Base-by-base conservation (phyloP, 2,113 vertebrate species). In the Lampris incognitus region DNA sequence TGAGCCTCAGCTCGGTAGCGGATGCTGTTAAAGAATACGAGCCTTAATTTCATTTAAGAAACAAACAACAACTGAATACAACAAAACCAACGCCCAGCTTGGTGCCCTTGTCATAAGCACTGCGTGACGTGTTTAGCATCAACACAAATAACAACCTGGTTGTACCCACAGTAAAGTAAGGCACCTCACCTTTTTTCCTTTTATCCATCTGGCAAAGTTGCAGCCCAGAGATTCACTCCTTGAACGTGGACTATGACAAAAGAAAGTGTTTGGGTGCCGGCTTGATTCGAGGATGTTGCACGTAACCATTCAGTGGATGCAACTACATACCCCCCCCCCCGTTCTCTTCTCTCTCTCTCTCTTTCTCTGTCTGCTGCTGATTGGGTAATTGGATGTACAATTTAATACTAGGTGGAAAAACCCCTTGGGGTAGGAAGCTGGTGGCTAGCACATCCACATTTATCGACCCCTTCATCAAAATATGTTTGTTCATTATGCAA, bases 371-470 rank as follows among this genome's bases (percentile, higher is more conserved):
- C 41, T 68, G 24, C 38, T 87, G 75, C 11, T 79, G 88, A 87
- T 77, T 69, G 66, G 59, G 54, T 66, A 72, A 79, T 59, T 72
- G 39, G 62, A 11, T 40, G 38, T 54, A 51, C 74, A 80, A 73
- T 85, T 85, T 83, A n/a, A 80, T 79, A 86, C 81, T 72, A 82
- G 71, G 60, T 81, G 92, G 92, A 93, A 94, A 91, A 86, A 88
- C 72, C 48, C 92, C 89, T 50, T 39, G 40, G 90, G 91, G 81
- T 62, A 9, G 11, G 3, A 64, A 52, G 48, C 82, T 81, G 5
- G 6, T 62, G 77, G 24, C 10, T 24, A 48, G 55, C 24, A 51
- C 69, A 70, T 63, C 69, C 71, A 69, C 68, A 74, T 56, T 66
- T 77, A 88, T 84, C 84, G 79, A 85, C 9, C 46, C 60, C 6